phyloP scores from a whole-genome alignment of 1,140 invertebrate species.

The Archivesica marissinica region DNA sequence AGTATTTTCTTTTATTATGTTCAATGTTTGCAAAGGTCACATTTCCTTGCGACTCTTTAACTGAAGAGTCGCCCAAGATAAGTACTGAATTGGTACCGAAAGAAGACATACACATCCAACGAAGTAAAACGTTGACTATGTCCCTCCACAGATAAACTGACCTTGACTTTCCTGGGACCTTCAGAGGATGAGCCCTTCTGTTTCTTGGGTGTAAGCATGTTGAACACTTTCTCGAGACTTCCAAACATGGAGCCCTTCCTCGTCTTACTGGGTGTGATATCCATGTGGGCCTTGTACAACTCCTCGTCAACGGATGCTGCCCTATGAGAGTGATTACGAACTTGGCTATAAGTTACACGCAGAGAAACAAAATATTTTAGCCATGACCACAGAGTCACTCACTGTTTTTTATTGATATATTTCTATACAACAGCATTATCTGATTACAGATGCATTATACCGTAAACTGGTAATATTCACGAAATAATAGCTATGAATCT shows the following conservation, averaged over 20 bases:
- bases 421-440: too few species aligned
- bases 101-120: too few species aligned
- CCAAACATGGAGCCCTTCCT: constrained; percentile 86
- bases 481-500: too few species aligned
- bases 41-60: too few species aligned
- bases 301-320: constrained; percentile 83
- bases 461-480: too few species aligned
- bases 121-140: too few species aligned
- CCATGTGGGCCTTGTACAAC: constrained; percentile 75
- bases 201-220: constrained; percentile 89
- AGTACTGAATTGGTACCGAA: too few species aligned
- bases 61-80: too few species aligned
- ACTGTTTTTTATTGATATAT: background rate
- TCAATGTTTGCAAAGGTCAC: too few species aligned
- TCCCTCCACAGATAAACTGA: constrained; percentile 57
- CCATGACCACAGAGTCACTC: constrained; percentile 56
- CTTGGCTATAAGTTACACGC: constrained; percentile 32
- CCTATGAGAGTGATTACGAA: constrained; percentile 66
- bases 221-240: constrained; percentile 89
- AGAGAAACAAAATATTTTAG: constrained; percentile 21
- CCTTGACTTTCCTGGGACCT: constrained; percentile 83
- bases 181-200: constrained; percentile 80
- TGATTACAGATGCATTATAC: too few species aligned
- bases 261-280: constrained; percentile 83
- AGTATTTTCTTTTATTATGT: too few species aligned